Conservation (phyloP, 2,113 vertebrate genomes). For the Mus pahari region DNA sequence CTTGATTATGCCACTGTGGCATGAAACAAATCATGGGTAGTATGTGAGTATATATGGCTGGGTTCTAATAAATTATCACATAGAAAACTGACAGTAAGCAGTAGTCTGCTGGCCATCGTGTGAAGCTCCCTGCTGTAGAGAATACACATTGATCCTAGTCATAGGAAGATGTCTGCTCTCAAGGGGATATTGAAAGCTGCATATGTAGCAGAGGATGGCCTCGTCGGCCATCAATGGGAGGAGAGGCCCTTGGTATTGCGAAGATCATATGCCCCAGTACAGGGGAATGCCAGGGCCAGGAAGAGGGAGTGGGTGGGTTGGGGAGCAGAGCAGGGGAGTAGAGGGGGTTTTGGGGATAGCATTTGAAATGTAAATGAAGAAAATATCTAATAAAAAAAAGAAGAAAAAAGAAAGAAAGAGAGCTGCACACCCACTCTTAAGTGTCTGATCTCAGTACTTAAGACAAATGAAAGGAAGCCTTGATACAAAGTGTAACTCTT, state of each 20-base stretch:
- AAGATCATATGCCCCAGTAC: too few species aligned
- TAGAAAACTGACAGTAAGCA: neutral
- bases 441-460: neutral
- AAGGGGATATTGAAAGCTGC: neutral
- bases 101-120: neutral
- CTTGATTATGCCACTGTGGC: neutral
- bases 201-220: too few species aligned
- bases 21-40: neutral
- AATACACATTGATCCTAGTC: neutral
- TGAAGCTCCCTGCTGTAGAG: neutral
- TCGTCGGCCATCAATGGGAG: too few species aligned
- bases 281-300: too few species aligned
- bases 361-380: too few species aligned
- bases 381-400: too few species aligned
- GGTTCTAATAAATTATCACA: neutral
- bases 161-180: neutral
- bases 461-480: conserved; percentile 4
- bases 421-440: neutral
- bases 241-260: too few species aligned
- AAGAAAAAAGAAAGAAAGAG: too few species aligned
- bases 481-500: neutral
- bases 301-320: too few species aligned
- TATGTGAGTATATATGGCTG: neutral
- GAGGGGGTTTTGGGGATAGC: too few species aligned
- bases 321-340: too few species aligned